phyloP scores from a whole-genome alignment of 2,113 vertebrate genomes.

The Lophotis ruficrista region DNA sequence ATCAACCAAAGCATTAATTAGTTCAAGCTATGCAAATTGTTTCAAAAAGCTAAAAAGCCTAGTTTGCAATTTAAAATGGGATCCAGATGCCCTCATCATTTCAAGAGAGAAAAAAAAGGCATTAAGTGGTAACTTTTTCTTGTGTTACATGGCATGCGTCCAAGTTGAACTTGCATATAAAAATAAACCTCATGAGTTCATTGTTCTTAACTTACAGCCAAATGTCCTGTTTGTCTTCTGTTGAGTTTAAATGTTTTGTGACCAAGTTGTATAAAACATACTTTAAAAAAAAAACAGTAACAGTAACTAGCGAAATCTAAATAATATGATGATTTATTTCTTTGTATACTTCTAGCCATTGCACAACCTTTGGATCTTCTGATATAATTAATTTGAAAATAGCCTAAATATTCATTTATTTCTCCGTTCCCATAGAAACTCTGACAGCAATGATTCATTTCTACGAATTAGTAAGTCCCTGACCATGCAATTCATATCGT shows the following conservation, averaged over 20 bases:
- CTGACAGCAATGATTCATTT: slow-evolving; percentile 36
- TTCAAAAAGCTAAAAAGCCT: slow-evolving; percentile 54
- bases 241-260: slow-evolving; percentile 64
- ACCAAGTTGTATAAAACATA: slow-evolving; percentile 43
- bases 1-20: slow-evolving; percentile 63
- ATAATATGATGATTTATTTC: slow-evolving; percentile 5
- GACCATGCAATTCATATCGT: neutral
- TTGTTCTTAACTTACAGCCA: slow-evolving; percentile 65
- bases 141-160: slow-evolving; percentile 24
- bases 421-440: slow-evolving; percentile 61
- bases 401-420: slow-evolving; percentile 55
- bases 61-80: slow-evolving; percentile 50
- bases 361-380: slow-evolving; percentile 23
- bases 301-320: slow-evolving; percentile 46
- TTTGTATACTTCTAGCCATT: slow-evolving; percentile 21
- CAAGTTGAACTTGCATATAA: slow-evolving; percentile 57
- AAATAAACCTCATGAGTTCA: slow-evolving; percentile 73
- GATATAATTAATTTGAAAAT: slow-evolving; percentile 33
- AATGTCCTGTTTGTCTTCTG: slow-evolving; percentile 51
- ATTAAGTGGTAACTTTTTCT: slow-evolving; percentile 50
- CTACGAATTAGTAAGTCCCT: slow-evolving; percentile 26
- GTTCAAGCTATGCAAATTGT: slow-evolving; percentile 59
- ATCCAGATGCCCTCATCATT: slow-evolving; percentile 50
- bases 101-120: slow-evolving; percentile 23
- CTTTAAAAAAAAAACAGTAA: slow-evolving; percentile 42